Base-by-base conservation (phyloP, 2,888 invertebrate species). In the Pachycephus smyrnensis region DNA sequence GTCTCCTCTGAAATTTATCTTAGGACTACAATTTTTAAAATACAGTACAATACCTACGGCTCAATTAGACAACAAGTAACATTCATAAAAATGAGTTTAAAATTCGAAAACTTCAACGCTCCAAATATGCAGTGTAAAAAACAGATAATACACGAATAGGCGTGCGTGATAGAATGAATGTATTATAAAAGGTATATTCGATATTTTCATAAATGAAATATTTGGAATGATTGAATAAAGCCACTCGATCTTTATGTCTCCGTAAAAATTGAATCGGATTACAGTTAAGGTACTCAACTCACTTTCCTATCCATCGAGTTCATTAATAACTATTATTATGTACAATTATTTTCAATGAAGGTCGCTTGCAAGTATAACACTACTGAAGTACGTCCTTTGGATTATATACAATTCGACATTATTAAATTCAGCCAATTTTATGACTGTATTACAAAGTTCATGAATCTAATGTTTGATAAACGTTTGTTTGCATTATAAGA, bases 91-190 rank as follows among this genome's bases (percentile, higher is more conserved):
- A 85, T 86, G 82, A 85, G 84, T 88, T 87, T 91, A 90, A 90
- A 91, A 89, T 91, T 91, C 88, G 82, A 88, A 90, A 91, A 91
- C 91, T 90, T 91, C 85, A 91, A 91, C 91, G 88, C 86, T 86
- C 86, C 86, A 86, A 86, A 84, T 85, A 87, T 86, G 87, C 85
- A 85, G 85, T 85, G 84, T 79, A 82, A 82, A 82, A 84, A 82
- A 85, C 82, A 80, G 80, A 84, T 78, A 76, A 77, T 78, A 79
- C 81, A 85, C 80, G 84, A 83, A 80, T 84, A 84, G 77, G 80
- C 83, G 82, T 84, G 81, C 77, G 74, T 6, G 33, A 71, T 71
- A 33, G 12, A 71, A 23, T 75, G 79, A 81, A 83, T 82, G 80
- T 71, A 76, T 85, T 81, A 80, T 78, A 86, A 80, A 82, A 85